These are phyloP conservation scores for Halotydeus destructor DNA, from an alignment of 1,140 invertebrate species.

Conservation along the genomic window DNA sequence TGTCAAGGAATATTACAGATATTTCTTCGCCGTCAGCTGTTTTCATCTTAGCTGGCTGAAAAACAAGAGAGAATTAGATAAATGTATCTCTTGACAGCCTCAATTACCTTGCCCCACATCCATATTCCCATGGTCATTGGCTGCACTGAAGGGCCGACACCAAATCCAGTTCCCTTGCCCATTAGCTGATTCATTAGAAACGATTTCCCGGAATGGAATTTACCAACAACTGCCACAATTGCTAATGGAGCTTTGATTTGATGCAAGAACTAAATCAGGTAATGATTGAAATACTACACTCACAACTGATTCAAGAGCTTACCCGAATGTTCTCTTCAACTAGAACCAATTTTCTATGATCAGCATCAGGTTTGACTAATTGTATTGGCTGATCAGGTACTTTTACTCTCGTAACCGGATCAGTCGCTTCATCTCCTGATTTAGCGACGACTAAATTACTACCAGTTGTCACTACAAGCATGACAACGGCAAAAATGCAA, in stretches of 20 bases:
- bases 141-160: constrained; percentile 15
- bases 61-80: constrained; percentile 3
- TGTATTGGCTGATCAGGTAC: constrained; percentile 16
- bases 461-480: no score
- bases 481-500: no score
- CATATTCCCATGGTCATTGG: constrained; percentile 19
- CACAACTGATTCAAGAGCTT: not conserved
- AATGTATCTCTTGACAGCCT: no score
- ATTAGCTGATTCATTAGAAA: constrained; percentile 19
- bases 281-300: not conserved
- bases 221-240: constrained; percentile 17
- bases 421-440: no score
- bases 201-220: constrained; percentile 19
- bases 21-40: not conserved
- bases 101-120: constrained; percentile 18
- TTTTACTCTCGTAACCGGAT: no score
- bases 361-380: constrained; percentile 14
- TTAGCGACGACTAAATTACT: no score
- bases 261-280: constrained; percentile 13
- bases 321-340: constrained; percentile 16
- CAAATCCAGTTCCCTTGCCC: constrained; percentile 18
- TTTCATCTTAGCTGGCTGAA: constrained; percentile 11
- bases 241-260: constrained; percentile 14
- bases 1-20: constrained; percentile 15
- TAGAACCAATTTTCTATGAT: constrained; percentile 14